phyloP scores from a whole-genome alignment of 2,113 vertebrate genomes.

The Tragelaphus scriptus region DNA sequence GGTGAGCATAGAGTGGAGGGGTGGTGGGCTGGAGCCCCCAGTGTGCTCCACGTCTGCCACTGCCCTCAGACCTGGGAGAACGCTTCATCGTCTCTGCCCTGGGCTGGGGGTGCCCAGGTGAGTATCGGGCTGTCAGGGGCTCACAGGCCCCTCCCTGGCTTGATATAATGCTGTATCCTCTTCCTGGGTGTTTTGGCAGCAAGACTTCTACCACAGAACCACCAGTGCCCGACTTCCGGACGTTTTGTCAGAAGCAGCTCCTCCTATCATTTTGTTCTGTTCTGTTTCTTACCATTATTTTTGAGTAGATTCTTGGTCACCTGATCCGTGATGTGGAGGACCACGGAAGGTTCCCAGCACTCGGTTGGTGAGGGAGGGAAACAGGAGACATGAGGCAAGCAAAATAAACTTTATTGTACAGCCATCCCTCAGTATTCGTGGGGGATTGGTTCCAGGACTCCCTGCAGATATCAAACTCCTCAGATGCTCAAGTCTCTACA shows the following conservation, averaged over 20 bases:
- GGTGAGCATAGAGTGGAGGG: accelerated
- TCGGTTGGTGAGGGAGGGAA: not conserved
- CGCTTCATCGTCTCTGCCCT: not conserved
- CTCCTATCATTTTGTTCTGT: not conserved
- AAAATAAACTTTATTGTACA: not conserved
- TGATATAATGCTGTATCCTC: not conserved
- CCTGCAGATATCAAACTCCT: not conserved
- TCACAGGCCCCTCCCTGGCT: not conserved
- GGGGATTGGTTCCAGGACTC: not conserved
- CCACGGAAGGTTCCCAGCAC: not conserved
- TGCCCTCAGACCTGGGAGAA: not conserved
- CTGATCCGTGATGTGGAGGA: accelerated
- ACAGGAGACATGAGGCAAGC: not conserved
- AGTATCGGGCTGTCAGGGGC: not conserved
- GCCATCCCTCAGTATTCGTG: not conserved
- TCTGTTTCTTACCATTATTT: not conserved
- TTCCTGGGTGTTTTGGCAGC: not conserved
- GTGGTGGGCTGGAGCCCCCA: not conserved
- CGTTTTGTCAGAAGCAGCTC: not conserved
- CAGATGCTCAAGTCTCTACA: not conserved
- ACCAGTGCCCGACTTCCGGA: not conserved
- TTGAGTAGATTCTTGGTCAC: not conserved
- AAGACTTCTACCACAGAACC: not conserved
- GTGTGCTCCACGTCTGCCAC: not conserved
- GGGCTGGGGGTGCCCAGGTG: not conserved